These are phyloP conservation scores for Bos indicus DNA, from an alignment of 2,113 vertebrate species.

Conservation along the genomic window DNA sequence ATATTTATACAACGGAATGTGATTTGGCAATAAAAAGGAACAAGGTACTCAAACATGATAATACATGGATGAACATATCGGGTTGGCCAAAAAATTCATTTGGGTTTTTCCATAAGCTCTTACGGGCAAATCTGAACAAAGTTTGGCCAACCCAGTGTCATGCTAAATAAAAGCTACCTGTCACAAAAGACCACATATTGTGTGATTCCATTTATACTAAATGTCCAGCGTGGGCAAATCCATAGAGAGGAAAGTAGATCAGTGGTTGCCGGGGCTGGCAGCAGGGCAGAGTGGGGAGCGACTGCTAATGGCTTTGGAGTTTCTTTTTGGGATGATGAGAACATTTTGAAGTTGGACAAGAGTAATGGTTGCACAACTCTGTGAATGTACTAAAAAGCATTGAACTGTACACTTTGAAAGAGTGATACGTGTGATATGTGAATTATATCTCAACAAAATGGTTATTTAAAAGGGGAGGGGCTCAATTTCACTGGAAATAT, in stretches of 20 bases:
- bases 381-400: neutral
- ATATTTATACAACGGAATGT: neutral
- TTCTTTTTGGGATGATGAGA: neutral
- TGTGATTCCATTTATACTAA: neutral
- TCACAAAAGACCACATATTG: neutral
- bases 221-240: neutral
- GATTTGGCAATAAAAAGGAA: neutral
- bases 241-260: fast-evolving
- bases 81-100: neutral
- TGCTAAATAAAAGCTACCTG: neutral
- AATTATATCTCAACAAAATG: neutral
- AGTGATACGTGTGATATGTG: neutral
- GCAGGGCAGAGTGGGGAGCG: fast-evolving
- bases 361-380: neutral
- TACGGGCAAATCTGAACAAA: neutral
- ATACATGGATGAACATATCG: neutral
- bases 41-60: fast-evolving
- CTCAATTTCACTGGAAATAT: neutral
- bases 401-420: neutral
- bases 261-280: neutral
- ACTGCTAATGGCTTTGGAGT: fast-evolving
- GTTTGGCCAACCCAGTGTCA: neutral
- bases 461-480: neutral
- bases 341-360: neutral
- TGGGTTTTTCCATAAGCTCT: neutral